phyloP scores from a whole-genome alignment of 2,113 vertebrate genomes.

The Leptodactylus fuscus region DNA sequence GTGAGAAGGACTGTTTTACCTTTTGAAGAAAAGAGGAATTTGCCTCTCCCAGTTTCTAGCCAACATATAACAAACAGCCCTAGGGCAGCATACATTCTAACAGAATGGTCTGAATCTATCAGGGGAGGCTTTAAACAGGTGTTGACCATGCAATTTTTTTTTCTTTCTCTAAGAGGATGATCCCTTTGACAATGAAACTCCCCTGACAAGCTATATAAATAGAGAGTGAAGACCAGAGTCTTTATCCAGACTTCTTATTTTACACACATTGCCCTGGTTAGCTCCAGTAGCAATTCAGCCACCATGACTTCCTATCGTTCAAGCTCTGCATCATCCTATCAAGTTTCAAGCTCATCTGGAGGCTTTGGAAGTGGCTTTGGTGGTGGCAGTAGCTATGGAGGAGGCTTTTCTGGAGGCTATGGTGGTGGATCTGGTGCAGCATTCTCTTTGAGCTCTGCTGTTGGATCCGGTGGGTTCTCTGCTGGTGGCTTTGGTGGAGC shows the following conservation, averaged over 20 bases:
- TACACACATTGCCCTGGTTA: conserved; percentile 62
- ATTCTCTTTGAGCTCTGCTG: conserved; percentile 17
- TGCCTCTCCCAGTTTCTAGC: conserved; percentile 53
- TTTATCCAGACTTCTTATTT: conserved; percentile 62
- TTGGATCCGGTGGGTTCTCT: conserved; percentile 53
- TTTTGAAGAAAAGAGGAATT: conserved; percentile 43
- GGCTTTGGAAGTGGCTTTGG: too few relatives aligned
- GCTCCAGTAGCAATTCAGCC: conserved; percentile 2
- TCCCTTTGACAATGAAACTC: conserved; percentile 62
- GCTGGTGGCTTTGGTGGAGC: neutral
- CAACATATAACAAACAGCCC: conserved; percentile 54
- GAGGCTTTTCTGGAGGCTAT: conserved; percentile 16
- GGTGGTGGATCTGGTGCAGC: conserved; percentile 20
- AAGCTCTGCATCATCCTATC: conserved; percentile 17
- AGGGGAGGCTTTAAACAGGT: conserved; percentile 58
- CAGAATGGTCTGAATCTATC: conserved; percentile 65
- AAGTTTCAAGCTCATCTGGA: conserved; percentile 13
- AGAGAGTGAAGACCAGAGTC: conserved; percentile 44
- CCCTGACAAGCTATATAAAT: conserved; percentile 66
- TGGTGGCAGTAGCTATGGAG: conserved; percentile 25
- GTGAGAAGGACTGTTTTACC: neutral
- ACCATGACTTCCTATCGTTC: conserved; percentile 19
- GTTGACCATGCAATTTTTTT: conserved; percentile 31
- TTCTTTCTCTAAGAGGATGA: conserved; percentile 60
- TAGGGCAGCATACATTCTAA: conserved; percentile 62